Base-by-base conservation (phyloP, 2,797 vertebrate species). In the Xenops minutus region DNA sequence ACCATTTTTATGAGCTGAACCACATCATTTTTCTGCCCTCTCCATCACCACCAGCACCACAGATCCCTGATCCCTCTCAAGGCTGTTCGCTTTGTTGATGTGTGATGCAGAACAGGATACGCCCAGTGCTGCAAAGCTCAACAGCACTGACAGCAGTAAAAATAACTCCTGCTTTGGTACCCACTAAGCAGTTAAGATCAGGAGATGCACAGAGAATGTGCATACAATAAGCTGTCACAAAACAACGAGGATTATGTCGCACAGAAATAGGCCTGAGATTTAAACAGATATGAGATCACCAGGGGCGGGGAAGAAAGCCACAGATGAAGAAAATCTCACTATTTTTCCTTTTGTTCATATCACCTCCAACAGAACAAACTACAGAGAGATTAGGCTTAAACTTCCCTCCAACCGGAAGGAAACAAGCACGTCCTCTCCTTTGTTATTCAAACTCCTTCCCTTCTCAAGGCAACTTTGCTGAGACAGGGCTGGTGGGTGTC, bases 221-320 rank as follows among this genome's bases (percentile, higher is more conserved):
- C 52, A 68, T 26, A 78, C 77, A 95, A 82, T 59, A 73, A 86
- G 36, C 80, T 81, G 78, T 52, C 88, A 89, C 30, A 74, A 77
- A 93, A n/a, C 3, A 4, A 71, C 59, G 36, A 34, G 56, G 78
- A 80, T 67, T 79, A 34, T 8, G 36, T 7, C 34, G 61, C 67
- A 52, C 41, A 77, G 91, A 77, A 66, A 71, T 7, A 80, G 46
- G 73, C 46, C 74, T 91, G 78, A 37, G 82, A 91, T 80, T 72
- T 68, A 61, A 91, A 61, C 49, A 93, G 84, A 46, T 36, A 64
- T 15, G 78, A 92, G 75, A 56, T 95, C 92, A 91, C 22, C 56
- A 41, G 15, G 48, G 85, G 84, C 0, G 3, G 55, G 18, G 71
- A 85, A 69, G 78, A 78, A 85, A 89, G 37, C 5, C 68, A 79